Conservation (phyloP, 2,113 vertebrate species). For the Amazona vittata region DNA sequence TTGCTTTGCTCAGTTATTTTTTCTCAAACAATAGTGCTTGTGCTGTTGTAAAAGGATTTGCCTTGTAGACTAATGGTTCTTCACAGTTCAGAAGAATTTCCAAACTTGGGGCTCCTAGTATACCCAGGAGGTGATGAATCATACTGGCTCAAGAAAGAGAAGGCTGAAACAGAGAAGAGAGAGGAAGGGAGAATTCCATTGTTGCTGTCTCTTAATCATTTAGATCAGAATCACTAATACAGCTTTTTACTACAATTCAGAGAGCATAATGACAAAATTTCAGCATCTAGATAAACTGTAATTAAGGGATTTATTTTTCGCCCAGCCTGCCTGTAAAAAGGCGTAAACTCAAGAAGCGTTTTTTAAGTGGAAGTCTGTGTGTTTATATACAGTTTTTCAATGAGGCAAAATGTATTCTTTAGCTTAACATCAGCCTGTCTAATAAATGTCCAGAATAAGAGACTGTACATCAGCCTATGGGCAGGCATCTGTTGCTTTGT, state of each 20-base stretch:
- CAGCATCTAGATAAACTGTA: background rate
- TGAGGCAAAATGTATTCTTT: background rate
- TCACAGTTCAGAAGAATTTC: constrained; percentile 54
- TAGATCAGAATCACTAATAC: background rate
- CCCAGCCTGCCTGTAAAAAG: background rate
- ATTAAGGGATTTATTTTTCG: background rate
- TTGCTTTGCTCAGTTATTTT: constrained; percentile 1
- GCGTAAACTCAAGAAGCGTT: background rate
- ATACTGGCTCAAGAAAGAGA: constrained; percentile 23
- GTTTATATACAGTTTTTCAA: background rate
- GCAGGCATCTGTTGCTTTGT: constrained; percentile 41
- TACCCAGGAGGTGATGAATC: constrained; percentile 49
- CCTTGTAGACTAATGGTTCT: constrained; percentile 24
- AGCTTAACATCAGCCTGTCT: background rate
- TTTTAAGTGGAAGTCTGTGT: background rate
- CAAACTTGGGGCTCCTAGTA: constrained; percentile 49
- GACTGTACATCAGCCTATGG: background rate
- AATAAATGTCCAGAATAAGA: background rate
- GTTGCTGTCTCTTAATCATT: background rate
- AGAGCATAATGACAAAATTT: background rate
- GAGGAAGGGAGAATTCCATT: background rate
- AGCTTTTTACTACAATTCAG: background rate
- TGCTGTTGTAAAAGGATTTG: constrained; percentile 16
- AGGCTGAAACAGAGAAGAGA: background rate
- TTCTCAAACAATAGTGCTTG: background rate